A percentile compares a stretch with the other conserved stretches of the same genome.
Evolutionary conservation across 2,797 vertebrate genomes (phyloP).

Genomic region (Acanthurus tractus): DNA sequence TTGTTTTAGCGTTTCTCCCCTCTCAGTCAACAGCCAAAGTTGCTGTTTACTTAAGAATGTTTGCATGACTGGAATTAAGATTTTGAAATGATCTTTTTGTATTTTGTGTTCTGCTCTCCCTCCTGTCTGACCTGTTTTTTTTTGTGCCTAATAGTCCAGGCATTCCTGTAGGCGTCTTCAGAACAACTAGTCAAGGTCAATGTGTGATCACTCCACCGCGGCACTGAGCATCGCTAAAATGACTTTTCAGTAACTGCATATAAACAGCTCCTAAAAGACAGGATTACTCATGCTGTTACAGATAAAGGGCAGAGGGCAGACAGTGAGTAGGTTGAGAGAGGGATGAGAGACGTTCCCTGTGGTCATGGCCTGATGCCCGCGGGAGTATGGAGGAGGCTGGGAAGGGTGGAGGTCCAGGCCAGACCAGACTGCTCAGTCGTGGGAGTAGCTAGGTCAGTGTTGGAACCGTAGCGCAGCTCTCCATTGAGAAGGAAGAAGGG

Average conservation of each 20-base stretch:
- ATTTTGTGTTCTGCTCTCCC: constrained; percentile 32
- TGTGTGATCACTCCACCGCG: constrained; percentile 37
- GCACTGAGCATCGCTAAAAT: constrained; percentile 33
- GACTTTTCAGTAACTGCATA: constrained; percentile 46
- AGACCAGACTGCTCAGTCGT: constrained; percentile 62
- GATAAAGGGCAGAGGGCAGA: constrained; percentile 65
- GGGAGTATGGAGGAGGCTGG: constrained; percentile 73
- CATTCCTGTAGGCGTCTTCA: constrained; percentile 46
- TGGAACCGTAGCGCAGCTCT: constrained; percentile 36
- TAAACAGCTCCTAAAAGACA: constrained; percentile 51
- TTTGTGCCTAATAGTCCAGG: constrained; percentile 29
- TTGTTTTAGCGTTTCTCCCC: constrained; percentile 31
- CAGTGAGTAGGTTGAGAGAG: constrained; percentile 59
- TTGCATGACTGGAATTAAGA: constrained; percentile 22
- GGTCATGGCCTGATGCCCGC: constrained; percentile 61
- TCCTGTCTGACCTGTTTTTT: constrained; percentile 52
- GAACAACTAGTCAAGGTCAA: constrained; percentile 30
- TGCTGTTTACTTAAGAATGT: constrained; percentile 20
- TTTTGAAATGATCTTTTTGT: constrained; percentile 31
- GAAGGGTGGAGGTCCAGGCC: constrained; percentile 68
- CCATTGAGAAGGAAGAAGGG: constrained; percentile 58
- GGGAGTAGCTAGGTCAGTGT: constrained; percentile 68
- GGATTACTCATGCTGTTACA: constrained; percentile 62
- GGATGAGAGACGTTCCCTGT: constrained; percentile 69
- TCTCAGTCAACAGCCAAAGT: constrained; percentile 12